Conservation (phyloP, 1,140 invertebrate genomes). For the Notospermus geniculatus region DNA sequence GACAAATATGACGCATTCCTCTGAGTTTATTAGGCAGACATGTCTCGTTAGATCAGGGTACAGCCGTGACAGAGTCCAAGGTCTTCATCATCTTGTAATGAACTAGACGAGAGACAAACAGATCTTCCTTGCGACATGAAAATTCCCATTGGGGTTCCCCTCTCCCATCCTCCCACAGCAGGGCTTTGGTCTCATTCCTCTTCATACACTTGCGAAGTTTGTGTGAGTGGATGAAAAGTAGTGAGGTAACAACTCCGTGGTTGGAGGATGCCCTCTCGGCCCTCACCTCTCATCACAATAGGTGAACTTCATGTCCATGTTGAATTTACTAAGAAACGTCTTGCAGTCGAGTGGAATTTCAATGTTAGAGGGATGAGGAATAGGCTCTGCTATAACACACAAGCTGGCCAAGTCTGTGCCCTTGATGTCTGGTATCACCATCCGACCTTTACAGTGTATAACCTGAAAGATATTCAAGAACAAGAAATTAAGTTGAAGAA, state of each 20-base stretch:
- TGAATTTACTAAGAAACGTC: conserved; percentile 88
- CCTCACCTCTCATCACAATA: conserved; percentile 90
- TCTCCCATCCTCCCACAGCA: neutral
- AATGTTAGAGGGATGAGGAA: conserved; percentile 90
- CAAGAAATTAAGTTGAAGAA: no score
- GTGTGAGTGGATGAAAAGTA: no score
- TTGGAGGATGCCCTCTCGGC: no score
- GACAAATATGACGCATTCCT: no score
- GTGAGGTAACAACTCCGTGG: no score
- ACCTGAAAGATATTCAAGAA: no score
- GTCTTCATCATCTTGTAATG: conserved; percentile 5
- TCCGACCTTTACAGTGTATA: neutral
- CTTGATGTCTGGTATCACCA: neutral
- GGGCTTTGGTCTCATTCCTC: no score
- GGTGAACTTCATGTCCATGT: conserved; percentile 90
- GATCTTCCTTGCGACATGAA: neutral
- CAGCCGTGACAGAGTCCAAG: no score
- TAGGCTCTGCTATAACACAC: conserved; percentile 79
- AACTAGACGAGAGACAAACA: conserved; percentile 16
- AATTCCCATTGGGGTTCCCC: neutral
- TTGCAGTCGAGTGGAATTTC: conserved; percentile 82
- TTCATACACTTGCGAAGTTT: no score
- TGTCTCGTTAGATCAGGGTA: no score
- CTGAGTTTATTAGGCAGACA: no score
- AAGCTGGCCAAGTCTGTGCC: no score